Evolutionary conservation across 2,888 invertebrate species (phyloP).

Genomic region (Linnaemya vulpina): DNA sequence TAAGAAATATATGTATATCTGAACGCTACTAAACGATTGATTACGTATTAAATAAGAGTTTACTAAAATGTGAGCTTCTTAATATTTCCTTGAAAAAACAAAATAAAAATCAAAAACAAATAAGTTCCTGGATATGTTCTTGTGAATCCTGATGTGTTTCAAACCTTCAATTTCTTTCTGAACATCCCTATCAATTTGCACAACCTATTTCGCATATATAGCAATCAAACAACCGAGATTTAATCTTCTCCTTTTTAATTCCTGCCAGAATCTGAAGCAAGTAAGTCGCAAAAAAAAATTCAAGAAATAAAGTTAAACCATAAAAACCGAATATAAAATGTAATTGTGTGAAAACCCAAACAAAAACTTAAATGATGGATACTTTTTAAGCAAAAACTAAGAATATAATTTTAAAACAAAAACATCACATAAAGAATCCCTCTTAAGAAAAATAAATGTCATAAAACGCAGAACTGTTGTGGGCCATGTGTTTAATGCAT

Average conservation of each 20-base stretch:
- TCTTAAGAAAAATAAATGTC: slow-evolving; percentile 45
- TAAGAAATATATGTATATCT: too few species aligned
- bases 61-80: background rate
- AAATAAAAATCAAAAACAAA: background rate
- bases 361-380: slow-evolving; percentile 32
- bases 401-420: slow-evolving; percentile 14
- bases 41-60: too few species aligned
- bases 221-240: slow-evolving; percentile 31
- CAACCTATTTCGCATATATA: background rate
- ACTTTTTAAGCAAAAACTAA: slow-evolving; percentile 18
- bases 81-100: background rate
- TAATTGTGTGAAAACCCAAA: slow-evolving; percentile 63
- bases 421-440: background rate
- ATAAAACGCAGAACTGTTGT: slow-evolving; percentile 49
- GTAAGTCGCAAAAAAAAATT: slow-evolving; percentile 20
- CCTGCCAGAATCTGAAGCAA: slow-evolving; percentile 6
- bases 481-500: slow-evolving; percentile 37
- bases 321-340: slow-evolving; percentile 66
- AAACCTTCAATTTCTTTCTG: background rate
- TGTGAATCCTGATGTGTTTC: background rate
- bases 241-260: background rate
- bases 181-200: slow-evolving; percentile 1
- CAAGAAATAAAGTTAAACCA: slow-evolving; percentile 59
- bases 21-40: too few species aligned
- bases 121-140: too few species aligned